phyloP scores from a whole-genome alignment of 2,797 vertebrate genomes.

The Arctocebus calabarensis region DNA sequence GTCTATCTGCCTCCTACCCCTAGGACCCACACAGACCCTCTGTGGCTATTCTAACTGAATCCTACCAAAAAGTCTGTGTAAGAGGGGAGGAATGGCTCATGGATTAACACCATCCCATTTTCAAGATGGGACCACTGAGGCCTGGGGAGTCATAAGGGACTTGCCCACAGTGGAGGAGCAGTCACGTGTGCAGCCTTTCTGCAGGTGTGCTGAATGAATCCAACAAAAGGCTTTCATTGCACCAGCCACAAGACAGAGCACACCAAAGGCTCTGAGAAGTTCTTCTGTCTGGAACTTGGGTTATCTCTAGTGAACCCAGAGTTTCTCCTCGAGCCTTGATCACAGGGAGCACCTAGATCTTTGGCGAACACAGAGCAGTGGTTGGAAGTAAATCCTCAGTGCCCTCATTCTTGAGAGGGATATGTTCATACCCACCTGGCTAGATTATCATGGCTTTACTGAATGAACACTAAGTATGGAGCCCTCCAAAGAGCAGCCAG shows the following conservation, averaged over 20 bases:
- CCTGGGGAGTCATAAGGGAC: neutral
- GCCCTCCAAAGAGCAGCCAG: neutral
- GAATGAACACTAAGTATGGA: rapidly evolving
- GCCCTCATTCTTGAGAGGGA: neutral
- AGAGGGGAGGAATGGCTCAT: neutral
- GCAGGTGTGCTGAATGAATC: neutral
- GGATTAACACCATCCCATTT: neutral
- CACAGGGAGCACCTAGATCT: neutral
- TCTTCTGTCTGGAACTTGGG: neutral
- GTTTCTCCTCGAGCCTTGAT: neutral
- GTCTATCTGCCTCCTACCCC: neutral
- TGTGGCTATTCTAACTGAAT: neutral
- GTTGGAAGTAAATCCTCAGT: neutral
- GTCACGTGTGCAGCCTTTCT: neutral
- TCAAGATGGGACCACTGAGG: neutral
- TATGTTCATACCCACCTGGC: neutral
- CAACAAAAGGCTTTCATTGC: neutral
- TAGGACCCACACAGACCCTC: too few species aligned
- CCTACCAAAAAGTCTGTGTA: neutral
- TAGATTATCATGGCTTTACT: rapidly evolving
- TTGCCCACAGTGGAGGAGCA: neutral
- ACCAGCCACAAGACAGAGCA: neutral
- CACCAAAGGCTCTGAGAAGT: neutral
- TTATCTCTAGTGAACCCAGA: neutral
- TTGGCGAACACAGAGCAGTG: neutral